phyloP scores from a whole-genome alignment of 2,113 vertebrate genomes.

The Sorex araneus region DNA sequence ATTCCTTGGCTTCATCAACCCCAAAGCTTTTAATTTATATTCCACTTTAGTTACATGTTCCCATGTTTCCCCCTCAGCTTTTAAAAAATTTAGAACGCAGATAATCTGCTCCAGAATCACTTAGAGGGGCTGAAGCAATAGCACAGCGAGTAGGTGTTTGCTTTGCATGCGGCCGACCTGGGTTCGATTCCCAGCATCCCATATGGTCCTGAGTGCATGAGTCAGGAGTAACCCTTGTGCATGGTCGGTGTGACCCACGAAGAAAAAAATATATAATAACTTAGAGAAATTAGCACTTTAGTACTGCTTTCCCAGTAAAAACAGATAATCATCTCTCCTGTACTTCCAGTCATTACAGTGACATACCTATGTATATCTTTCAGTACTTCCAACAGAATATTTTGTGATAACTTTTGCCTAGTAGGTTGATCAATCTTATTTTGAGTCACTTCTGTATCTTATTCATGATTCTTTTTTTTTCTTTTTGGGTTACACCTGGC shows the following conservation, averaged over 20 bases:
- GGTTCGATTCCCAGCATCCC: too few relatives aligned
- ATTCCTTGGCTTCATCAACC: slow-evolving; percentile 26
- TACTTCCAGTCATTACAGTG: background rate
- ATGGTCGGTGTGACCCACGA: too few relatives aligned
- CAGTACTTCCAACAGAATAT: slow-evolving; percentile 21
- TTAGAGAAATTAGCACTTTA: too few relatives aligned
- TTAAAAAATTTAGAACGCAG: background rate
- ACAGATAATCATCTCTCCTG: background rate
- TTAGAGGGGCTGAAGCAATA: too few relatives aligned
- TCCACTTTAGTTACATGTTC: background rate
- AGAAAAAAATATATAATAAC: too few relatives aligned
- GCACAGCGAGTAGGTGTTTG: too few relatives aligned
- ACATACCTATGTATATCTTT: slow-evolving; percentile 3
- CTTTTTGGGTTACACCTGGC: too few relatives aligned
- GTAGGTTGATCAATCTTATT: background rate
- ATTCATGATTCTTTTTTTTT: too few relatives aligned
- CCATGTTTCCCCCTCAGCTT: background rate
- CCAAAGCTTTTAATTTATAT: background rate
- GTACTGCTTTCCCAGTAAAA: slow-evolving; percentile 47
- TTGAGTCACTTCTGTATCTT: too few relatives aligned
- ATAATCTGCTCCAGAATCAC: slow-evolving; percentile 11
- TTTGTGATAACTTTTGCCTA: background rate
- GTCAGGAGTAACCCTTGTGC: too few relatives aligned
- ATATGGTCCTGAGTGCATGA: too few relatives aligned
- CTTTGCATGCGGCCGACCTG: too few relatives aligned